These are phyloP conservation scores for Pipistrellus nathusii DNA, from an alignment of 2,797 vertebrate genomes.

Conservation along the genomic window DNA sequence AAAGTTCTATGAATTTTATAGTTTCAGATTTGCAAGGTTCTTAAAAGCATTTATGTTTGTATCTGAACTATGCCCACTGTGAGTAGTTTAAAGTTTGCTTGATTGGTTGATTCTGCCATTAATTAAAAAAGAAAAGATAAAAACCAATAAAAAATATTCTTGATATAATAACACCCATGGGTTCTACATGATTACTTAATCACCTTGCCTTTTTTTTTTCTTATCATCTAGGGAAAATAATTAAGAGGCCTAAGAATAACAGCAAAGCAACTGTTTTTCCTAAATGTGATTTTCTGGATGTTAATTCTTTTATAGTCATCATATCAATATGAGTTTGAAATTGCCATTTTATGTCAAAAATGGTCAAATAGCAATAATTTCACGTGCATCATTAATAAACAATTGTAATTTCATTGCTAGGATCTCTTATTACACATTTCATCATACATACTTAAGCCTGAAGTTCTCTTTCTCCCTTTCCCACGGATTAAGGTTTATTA, in stretches of 20 bases:
- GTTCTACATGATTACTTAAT: not conserved
- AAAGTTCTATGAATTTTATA: constrained; percentile 2
- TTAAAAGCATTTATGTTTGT: not conserved
- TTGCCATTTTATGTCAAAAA: not conserved
- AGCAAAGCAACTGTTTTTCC: not conserved
- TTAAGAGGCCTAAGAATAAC: not conserved
- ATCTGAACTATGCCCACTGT: not conserved
- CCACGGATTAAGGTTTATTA: not conserved
- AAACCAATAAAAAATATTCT: not conserved
- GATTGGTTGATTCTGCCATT: not conserved
- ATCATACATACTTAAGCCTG: not conserved
- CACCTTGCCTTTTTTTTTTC: not conserved
- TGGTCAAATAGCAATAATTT: not conserved
- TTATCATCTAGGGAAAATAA: not conserved
- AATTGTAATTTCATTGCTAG: not conserved
- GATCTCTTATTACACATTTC: not conserved
- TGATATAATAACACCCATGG: not conserved
- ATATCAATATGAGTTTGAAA: not conserved
- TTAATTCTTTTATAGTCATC: not conserved
- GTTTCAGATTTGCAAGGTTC: not conserved
- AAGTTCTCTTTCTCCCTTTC: not conserved
- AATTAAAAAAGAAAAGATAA: not conserved
- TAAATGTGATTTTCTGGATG: not conserved
- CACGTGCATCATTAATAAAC: not conserved
- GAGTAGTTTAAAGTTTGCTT: not conserved